phyloP scores from a whole-genome alignment of 2,113 vertebrate species.

The Alethe diademata region DNA sequence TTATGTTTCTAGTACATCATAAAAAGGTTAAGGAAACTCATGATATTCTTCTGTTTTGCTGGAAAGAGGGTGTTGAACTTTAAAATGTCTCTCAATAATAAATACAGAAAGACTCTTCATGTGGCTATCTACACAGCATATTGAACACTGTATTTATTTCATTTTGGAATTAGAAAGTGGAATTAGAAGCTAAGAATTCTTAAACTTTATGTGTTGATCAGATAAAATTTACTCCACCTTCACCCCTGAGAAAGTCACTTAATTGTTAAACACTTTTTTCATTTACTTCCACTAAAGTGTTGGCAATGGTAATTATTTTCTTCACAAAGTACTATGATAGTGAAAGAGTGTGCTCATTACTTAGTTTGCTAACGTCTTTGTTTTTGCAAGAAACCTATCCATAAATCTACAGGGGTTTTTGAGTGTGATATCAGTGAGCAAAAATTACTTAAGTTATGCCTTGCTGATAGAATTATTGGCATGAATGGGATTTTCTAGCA shows the following conservation, averaged over 20 bases:
- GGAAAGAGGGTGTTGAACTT: background rate
- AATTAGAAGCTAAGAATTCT: background rate
- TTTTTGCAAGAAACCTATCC: background rate
- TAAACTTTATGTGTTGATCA: background rate
- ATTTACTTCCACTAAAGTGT: background rate
- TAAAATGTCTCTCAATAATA: background rate
- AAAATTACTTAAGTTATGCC: background rate
- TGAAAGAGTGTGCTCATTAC: background rate
- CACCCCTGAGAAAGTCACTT: background rate
- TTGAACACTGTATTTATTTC: background rate
- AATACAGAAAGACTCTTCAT: background rate
- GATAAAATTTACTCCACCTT: background rate
- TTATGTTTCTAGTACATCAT: background rate
- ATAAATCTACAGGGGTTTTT: background rate
- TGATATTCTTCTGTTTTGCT: background rate
- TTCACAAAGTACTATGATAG: background rate
- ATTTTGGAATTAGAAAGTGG: background rate
- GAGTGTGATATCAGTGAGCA: background rate
- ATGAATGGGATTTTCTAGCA: background rate
- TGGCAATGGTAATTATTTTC: background rate
- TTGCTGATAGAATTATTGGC: background rate
- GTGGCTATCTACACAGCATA: background rate
- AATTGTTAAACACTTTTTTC: background rate
- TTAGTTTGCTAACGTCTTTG: background rate
- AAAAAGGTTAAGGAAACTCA: background rate